Conservation (phyloP, 2,888 invertebrate species). For the Pachliopta kotzebuea region DNA sequence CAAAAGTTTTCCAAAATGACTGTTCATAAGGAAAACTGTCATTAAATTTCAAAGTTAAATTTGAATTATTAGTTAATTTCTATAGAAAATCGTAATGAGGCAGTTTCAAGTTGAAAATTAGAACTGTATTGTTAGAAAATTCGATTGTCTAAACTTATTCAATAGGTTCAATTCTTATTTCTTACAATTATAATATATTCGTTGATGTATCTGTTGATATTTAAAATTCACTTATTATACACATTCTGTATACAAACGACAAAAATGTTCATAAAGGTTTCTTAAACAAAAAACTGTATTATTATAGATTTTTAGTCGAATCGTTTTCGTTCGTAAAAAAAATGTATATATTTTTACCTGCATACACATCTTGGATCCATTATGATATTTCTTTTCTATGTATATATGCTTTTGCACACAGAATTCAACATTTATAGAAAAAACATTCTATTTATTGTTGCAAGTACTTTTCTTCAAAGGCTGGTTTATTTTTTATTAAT, state of each 20-base stretch:
- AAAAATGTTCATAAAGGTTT: too few relatives aligned
- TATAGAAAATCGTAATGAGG: not conserved
- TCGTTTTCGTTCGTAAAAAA: too few relatives aligned
- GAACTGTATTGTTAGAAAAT: not conserved
- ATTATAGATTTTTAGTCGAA: too few relatives aligned
- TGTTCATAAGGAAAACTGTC: not conserved
- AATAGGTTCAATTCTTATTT: slow-evolving; percentile 1
- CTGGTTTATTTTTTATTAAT: not conserved
- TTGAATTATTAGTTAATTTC: not conserved
- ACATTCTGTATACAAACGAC: too few relatives aligned
- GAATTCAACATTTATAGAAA: not conserved
- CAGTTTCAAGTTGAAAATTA: not conserved
- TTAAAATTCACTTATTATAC: too few relatives aligned
- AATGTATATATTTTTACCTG: too few relatives aligned
- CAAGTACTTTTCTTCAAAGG: too few relatives aligned
- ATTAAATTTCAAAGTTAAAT: not conserved
- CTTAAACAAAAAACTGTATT: too few relatives aligned
- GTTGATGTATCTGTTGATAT: too few relatives aligned
- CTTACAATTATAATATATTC: not conserved
- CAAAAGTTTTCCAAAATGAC: not conserved
- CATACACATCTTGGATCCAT: too few relatives aligned
- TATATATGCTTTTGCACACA: too few relatives aligned
- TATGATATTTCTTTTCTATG: too few relatives aligned
- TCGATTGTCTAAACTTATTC: slow-evolving; percentile 2
- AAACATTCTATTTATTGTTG: not conserved